Evolutionary conservation across 2,113 vertebrate species (phyloP), one percentile per base, ranked within the genome.

Genomic region (Mixornis gularis): DNA sequence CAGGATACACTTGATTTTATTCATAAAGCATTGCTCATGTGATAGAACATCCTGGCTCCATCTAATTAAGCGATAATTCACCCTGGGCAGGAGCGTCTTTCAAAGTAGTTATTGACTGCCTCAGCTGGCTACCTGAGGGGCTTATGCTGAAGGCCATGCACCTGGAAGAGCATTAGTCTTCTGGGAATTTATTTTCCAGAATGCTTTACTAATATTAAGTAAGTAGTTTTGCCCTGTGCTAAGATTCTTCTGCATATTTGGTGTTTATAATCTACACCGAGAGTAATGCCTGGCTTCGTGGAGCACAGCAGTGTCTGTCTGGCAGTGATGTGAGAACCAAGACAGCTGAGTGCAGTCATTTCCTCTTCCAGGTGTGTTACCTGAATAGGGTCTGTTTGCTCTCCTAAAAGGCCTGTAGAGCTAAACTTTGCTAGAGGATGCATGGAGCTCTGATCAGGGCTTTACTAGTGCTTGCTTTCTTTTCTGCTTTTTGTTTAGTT

Each of bases 51-150:
- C 66, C 68, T 1, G 3, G 87, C 71, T 92, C 36, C 41, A 52
- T 60, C 85, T 95, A 92, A 96, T 94, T 95, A 95, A 94, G 85
- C 7, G 5, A 60, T 85, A 94, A 93, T 92, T 95, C 91, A 95
- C 78, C 7, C 2, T 38, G 32, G 79, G 79, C 48, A 89, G 73
- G 44, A 48, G 21, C 6, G 18, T 72, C 87, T 93, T 87, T 96
- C 63, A 74, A 76, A 79, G 56, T 5, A 4, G 56, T 87, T 92
- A 78, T 83, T 91, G 79, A 82, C 87, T 87, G 79, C 49, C 72
- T 92, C 89, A 53, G 86, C 55, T 81, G 78, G 34, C 25, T 59
- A 82, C 70, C 74, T 79, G 69, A 78, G 92, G 88, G 63, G 32
- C 44, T 51, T 64, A 49, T 34, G 41, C 86, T 89, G 49, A 29